Conservation (phyloP, 2,797 vertebrate genomes). For the Trematomus bernacchii region DNA sequence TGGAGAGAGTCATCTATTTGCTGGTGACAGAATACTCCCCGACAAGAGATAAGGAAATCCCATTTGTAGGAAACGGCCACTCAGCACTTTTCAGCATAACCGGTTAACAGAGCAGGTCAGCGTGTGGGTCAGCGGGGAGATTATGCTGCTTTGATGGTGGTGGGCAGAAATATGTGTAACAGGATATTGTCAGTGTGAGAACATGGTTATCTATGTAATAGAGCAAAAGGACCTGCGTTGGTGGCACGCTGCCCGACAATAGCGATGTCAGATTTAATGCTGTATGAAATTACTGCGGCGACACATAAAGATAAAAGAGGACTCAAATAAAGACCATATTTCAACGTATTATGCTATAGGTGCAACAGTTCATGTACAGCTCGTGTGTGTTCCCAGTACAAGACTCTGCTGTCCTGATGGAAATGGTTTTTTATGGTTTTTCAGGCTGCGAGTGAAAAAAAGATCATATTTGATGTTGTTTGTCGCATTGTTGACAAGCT, state of each 20-base stretch:
- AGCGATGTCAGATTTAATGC: constrained; percentile 28
- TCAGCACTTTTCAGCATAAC: constrained; percentile 76
- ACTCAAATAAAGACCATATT: constrained; percentile 8
- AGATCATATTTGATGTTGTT: constrained; percentile 20
- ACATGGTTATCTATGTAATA: constrained; percentile 45
- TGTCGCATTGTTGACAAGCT: constrained; percentile 24
- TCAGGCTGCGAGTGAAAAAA: constrained; percentile 22
- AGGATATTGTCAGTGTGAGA: constrained; percentile 50
- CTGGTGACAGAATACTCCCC: constrained; percentile 69
- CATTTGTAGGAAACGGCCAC: constrained; percentile 76
- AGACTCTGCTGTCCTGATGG: constrained; percentile 17
- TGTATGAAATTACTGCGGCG: constrained; percentile 14
- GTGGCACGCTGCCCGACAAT: neutral
- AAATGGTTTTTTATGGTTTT: constrained; percentile 40
- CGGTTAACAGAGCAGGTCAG: constrained; percentile 71
- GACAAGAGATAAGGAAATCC: constrained; percentile 81
- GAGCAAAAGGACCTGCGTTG: constrained; percentile 18
- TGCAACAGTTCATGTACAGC: constrained; percentile 19
- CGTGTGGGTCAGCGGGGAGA: constrained; percentile 61
- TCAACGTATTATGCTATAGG: neutral
- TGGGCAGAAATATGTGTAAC: constrained; percentile 43
- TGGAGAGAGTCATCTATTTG: constrained; percentile 63
- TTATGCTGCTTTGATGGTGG: constrained; percentile 53
- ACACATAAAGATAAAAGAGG: constrained; percentile 18
- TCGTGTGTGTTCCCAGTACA: constrained; percentile 20